These are phyloP conservation scores for Magallana ariakensis DNA, from an alignment of 1,140 invertebrate genomes.

Conservation along the genomic window DNA sequence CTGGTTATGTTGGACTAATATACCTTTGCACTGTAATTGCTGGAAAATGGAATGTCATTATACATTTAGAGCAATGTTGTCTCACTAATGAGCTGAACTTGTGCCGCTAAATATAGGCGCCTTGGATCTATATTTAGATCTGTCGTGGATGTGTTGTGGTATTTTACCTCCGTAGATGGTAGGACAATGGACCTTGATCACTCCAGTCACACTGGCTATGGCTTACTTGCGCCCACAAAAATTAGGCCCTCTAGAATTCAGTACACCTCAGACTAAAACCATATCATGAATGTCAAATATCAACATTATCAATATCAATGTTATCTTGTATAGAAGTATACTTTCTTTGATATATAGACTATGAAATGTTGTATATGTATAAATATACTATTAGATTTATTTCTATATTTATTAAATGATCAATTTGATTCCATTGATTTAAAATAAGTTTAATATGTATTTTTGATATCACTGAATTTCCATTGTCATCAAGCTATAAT, in stretches of 20 bases:
- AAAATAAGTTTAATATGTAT: background rate
- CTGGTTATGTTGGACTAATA: background rate
- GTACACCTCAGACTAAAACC: background rate
- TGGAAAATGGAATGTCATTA: background rate
- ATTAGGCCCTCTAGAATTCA: too few relatives aligned
- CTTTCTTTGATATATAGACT: background rate
- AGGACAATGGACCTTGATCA: background rate
- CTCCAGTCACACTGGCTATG: too few relatives aligned
- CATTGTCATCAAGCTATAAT: background rate
- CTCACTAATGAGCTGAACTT: constrained; percentile 19
- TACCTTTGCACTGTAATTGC: background rate
- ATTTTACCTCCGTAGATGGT: background rate
- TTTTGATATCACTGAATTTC: background rate
- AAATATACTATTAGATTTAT: background rate
- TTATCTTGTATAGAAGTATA: too few relatives aligned
- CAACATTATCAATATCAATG: background rate
- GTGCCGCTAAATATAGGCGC: constrained; percentile 19
- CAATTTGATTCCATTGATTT: background rate
- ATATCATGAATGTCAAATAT: background rate
- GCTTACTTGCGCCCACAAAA: too few relatives aligned
- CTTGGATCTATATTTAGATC: background rate
- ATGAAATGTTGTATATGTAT: constrained; percentile 8
- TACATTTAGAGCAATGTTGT: background rate
- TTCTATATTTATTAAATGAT: background rate
- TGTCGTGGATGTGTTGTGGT: constrained; percentile 7